phyloP scores from a whole-genome alignment of 64 coral and sea anemone species.

The Trachythela sp. region DNA sequence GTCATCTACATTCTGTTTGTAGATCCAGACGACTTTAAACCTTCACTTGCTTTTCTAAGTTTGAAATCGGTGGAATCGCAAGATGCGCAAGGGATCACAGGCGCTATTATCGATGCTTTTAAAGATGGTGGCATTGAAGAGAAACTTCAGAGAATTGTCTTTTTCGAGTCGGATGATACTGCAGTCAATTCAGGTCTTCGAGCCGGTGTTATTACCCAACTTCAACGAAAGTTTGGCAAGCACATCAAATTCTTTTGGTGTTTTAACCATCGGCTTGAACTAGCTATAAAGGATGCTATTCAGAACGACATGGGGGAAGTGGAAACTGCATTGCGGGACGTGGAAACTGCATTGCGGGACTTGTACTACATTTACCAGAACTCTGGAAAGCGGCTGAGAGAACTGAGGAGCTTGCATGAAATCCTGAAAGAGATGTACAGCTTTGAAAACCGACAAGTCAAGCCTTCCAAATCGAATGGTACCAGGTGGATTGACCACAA shows the following conservation, averaged over 20 bases:
- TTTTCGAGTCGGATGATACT: slow-evolving; percentile 60
- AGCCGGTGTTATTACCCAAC: slow-evolving; percentile 49
- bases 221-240: slow-evolving; percentile 43
- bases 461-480: slow-evolving; percentile 53
- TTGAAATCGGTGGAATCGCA: slow-evolving; percentile 45
- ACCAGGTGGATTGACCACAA: slow-evolving; percentile 70
- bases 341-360: slow-evolving; percentile 44
- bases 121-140: slow-evolving; percentile 35
- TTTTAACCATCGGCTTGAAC: slow-evolving; percentile 46
- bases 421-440: slow-evolving; percentile 55
- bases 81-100: slow-evolving; percentile 48
- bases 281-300: slow-evolving; percentile 53
- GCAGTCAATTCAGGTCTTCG: slow-evolving; percentile 45
- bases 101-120: slow-evolving; percentile 36
- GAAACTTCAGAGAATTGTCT: slow-evolving; percentile 51
- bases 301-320: slow-evolving; percentile 53
- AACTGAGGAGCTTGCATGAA: slow-evolving; percentile 48
- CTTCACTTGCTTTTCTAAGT: slow-evolving; percentile 49
- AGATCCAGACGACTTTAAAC: slow-evolving; percentile 44
- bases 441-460: slow-evolving; percentile 60
- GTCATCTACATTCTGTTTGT: too few species aligned
- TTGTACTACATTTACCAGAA: slow-evolving; percentile 59
- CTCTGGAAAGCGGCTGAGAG: slow-evolving; percentile 46
- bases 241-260: slow-evolving; percentile 61
- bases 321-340: slow-evolving; percentile 38